These are phyloP conservation scores for Corvus cornix DNA, from an alignment of 2,113 vertebrate genomes.

Conservation along the genomic window DNA sequence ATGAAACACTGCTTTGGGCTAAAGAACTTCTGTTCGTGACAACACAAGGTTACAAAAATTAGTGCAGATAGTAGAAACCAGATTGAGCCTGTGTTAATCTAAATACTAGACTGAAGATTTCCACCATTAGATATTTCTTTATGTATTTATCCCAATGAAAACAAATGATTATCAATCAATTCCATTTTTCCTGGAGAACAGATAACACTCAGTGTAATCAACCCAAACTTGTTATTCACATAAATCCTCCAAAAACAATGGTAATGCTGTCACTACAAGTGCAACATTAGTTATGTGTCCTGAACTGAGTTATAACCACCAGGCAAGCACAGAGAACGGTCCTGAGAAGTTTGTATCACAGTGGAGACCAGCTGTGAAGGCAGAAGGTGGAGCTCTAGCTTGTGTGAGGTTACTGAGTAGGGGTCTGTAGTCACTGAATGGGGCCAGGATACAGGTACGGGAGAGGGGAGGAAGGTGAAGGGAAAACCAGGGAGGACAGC, in stretches of 20 bases:
- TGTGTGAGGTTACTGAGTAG: too few species aligned
- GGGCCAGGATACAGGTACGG: not conserved
- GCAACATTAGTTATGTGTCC: not conserved
- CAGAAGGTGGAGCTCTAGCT: not conserved
- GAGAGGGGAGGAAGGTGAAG: not conserved
- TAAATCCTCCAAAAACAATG: not conserved
- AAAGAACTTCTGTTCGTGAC: not conserved
- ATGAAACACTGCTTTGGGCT: constrained; percentile 23
- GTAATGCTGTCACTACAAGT: not conserved
- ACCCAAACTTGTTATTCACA: not conserved
- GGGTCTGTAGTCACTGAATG: not conserved
- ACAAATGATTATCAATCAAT: not conserved
- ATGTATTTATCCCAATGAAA: not conserved
- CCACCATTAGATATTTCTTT: not conserved
- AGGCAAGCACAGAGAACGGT: not conserved
- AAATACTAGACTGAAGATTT: not conserved
- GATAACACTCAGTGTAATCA: not conserved
- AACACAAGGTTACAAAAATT: constrained; percentile 6
- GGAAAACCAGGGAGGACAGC: not conserved
- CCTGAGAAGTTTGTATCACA: not conserved
- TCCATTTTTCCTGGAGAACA: not conserved
- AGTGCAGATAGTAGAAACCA: not conserved
- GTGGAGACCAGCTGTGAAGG: not conserved
- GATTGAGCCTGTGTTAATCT: not conserved
- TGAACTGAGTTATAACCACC: not conserved